phyloP scores from a whole-genome alignment of 2,888 invertebrate genomes.

The Oxyscelio sp. region DNA sequence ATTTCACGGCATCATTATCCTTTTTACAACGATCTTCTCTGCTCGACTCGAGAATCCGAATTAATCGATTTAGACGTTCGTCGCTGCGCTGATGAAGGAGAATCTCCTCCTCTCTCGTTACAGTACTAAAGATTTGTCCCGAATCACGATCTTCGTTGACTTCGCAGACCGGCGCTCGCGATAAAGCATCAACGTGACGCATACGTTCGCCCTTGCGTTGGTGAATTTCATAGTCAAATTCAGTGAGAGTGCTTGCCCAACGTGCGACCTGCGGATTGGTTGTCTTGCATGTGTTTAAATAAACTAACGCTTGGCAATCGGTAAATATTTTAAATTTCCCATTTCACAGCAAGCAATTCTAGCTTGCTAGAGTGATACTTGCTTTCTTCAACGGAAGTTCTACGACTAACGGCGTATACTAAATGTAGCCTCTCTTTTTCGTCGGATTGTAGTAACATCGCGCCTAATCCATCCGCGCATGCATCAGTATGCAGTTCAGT shows the following conservation, averaged over 20 bases:
- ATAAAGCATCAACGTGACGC: constrained; percentile 72
- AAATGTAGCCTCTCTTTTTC: constrained; percentile 56
- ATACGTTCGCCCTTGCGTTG: constrained; percentile 57
- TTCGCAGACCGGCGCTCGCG: constrained; percentile 51
- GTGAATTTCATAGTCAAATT: constrained; percentile 60
- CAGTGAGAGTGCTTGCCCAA: constrained; percentile 58
- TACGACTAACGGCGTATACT: constrained; percentile 75
- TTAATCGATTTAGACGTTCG: background rate
- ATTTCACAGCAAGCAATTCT: background rate
- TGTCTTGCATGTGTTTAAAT: constrained; percentile 76
- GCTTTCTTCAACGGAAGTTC: too few relatives aligned
- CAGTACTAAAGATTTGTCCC: constrained; percentile 6
- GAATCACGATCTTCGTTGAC: background rate
- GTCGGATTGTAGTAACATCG: constrained; percentile 69
- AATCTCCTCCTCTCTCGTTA: constrained; percentile 14
- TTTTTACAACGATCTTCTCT: background rate
- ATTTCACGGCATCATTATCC: background rate
- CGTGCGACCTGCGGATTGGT: constrained; percentile 73
- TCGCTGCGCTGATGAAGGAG: constrained; percentile 23
- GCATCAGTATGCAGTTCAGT: constrained; percentile 55
- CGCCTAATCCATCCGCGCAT: constrained; percentile 4
- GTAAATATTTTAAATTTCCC: background rate
- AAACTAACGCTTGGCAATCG: constrained; percentile 76
- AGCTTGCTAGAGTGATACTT: too few relatives aligned
- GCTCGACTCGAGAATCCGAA: constrained; percentile 9